Evolutionary conservation across 2,113 vertebrate genomes (phyloP).

Genomic region (Festucalex cinctus): DNA sequence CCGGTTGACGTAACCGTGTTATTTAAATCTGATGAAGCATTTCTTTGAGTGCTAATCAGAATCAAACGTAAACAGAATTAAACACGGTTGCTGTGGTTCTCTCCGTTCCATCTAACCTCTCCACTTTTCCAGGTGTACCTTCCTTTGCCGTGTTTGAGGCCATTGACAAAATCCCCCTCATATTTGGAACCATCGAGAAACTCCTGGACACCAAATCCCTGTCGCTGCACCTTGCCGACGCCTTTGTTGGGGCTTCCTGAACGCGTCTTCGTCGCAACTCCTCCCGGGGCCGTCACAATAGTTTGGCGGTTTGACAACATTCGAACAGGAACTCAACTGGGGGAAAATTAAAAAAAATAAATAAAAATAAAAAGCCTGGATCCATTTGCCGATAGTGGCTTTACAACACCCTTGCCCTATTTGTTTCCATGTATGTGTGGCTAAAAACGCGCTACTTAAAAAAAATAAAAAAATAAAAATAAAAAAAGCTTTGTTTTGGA

Average conservation of each 20-base stretch:
- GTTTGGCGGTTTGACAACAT: slow-evolving; percentile 17
- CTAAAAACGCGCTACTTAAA: neutral
- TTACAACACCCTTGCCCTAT: no score
- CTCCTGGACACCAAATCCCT: slow-evolving; percentile 47
- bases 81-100: neutral
- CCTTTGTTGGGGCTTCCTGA: neutral
- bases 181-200: slow-evolving; percentile 79
- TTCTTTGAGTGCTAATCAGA: no score
- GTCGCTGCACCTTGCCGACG: neutral
- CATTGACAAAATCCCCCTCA: slow-evolving; percentile 70
- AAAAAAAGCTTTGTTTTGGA: neutral
- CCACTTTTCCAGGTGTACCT: slow-evolving; percentile 78
- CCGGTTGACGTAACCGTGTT: no score
- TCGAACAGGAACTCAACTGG: neutral
- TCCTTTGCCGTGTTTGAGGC: slow-evolving; percentile 77
- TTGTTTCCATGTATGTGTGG: neutral
- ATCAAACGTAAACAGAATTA: neutral
- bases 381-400: neutral
- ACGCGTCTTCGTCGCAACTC: slow-evolving; percentile 5
- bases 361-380: neutral
- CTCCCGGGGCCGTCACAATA: neutral
- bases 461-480: neutral
- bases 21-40: no score
- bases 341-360: no score
- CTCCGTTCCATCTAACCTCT: slow-evolving; percentile 68